Base-by-base conservation (phyloP, 2,888 invertebrate genomes). In the Epicampocera succincta region DNA sequence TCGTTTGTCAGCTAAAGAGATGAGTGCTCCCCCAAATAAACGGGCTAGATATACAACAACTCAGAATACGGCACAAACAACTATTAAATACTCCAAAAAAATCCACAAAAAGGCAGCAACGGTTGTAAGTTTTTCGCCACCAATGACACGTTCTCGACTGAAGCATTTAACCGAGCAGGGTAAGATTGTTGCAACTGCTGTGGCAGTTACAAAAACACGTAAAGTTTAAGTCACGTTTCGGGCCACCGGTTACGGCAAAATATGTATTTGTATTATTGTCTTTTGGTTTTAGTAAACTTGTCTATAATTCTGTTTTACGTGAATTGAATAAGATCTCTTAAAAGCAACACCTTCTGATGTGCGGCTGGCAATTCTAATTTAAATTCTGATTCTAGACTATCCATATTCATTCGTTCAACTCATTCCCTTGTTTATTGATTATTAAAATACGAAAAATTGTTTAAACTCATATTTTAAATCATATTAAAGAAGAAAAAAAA, bases 101-200 rank as follows among this genome's bases (percentile, higher is more conserved):
- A 12, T 25, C 33, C 25, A 29, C 21, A 19, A 69, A 15, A 33
- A 69, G 46, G 13, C 52, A 38, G 42, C 42, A 42, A 38, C 68
- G 11, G 2, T 12, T 33, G 48, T 17, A 19, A 60, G 68, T 52
- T 85, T 84, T 69, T 84, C 86, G 12, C 86, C 86, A 63, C 86
- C 86, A 6, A 63, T 87, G 17, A 87, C 86, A 50, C 85, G 86
- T 19, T 84, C 85, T 58, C 85, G 86, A 19, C 86, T 85, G 85
- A 86, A 85, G 85, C 76, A 84, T 29, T 65, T 84, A 54, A n/a
- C 58, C 17, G 58, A 65, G 17, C 60, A 61, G 65, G 74, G 74
- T 56, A 69, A 60, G 69, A 50, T 46, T 40, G 25, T 56, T 56
- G 9, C 56, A 21, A 19, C 21, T 52, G 38, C 11, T 17, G 42